Percentiles rank a stretch among this genome's conserved stretches.
Conservation (phyloP, 2,113 vertebrate genomes). For the Microtus pennsylvanicus region DNA sequence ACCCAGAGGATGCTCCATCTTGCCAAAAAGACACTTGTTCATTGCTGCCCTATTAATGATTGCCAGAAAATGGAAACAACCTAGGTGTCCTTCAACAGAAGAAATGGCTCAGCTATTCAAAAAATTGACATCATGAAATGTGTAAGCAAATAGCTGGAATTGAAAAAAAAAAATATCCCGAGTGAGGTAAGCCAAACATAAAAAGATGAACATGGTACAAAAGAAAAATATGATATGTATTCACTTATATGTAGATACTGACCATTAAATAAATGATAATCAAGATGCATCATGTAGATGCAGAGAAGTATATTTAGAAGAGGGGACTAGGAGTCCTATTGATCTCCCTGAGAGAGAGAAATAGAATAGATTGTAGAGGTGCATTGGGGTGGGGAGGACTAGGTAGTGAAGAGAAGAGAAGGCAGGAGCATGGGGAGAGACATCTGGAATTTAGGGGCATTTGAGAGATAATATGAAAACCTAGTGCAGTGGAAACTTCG, state of each 20-base stretch:
- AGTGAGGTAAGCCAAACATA: not conserved
- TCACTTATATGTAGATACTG: not conserved
- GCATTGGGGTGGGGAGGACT: not conserved
- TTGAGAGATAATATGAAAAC: not conserved
- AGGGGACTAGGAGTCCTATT: not conserved
- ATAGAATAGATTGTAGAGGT: not conserved
- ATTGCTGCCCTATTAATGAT: not conserved
- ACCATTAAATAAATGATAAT: not conserved
- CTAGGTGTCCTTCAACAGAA: not conserved
- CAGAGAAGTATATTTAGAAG: not conserved
- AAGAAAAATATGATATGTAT: not conserved
- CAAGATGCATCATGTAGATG: not conserved
- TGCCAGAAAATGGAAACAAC: not conserved
- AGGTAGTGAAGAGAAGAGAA: not conserved
- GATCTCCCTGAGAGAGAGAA: not conserved
- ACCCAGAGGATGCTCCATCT: not conserved
- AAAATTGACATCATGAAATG: not conserved
- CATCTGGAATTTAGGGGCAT: not conserved
- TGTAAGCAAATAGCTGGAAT: not conserved
- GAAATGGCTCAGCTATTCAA: not conserved
- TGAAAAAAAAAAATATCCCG: not conserved
- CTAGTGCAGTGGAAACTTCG: not conserved
- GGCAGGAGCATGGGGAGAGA: not conserved
- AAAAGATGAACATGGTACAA: not conserved
- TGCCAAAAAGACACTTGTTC: not conserved